Evolutionary conservation across 2,797 vertebrate species (phyloP).

Genomic region (Macropus fuliginosus): DNA sequence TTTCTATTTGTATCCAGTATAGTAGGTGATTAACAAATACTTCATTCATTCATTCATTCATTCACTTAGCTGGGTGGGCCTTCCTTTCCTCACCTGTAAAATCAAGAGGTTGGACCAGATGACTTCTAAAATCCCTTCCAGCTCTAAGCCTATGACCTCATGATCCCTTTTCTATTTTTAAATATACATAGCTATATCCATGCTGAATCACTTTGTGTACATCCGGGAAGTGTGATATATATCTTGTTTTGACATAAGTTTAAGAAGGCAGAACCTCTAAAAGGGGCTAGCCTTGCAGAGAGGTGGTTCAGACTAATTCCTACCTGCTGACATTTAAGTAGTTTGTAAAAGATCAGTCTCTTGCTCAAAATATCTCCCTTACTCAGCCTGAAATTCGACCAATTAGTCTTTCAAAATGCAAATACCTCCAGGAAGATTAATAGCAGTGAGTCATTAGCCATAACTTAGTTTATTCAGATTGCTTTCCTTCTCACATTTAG

Average conservation of each 20-base stretch:
- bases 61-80: background rate
- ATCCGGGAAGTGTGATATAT: background rate
- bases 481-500: conserved; percentile 12
- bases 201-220: background rate
- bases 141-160: background rate
- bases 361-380: background rate
- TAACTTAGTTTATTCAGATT: conserved; percentile 16
- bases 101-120: background rate
- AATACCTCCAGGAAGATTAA: background rate
- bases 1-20: no score
- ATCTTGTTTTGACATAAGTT: background rate
- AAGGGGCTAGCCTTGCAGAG: background rate
- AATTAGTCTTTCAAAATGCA: conserved; percentile 43
- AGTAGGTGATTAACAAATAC: background rate
- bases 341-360: background rate
- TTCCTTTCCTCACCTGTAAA: background rate
- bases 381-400: background rate
- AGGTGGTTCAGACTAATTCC: background rate
- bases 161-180: background rate
- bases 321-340: conserved; percentile 11
- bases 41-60: background rate
- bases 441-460: background rate
- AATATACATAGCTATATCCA: background rate
- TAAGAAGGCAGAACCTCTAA: background rate
- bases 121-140: background rate